A percentile compares a stretch with the other conserved stretches of the same genome.
Conservation (phyloP, 53 echinoderm and acorn worm species). For the Patiria pectinifera region DNA sequence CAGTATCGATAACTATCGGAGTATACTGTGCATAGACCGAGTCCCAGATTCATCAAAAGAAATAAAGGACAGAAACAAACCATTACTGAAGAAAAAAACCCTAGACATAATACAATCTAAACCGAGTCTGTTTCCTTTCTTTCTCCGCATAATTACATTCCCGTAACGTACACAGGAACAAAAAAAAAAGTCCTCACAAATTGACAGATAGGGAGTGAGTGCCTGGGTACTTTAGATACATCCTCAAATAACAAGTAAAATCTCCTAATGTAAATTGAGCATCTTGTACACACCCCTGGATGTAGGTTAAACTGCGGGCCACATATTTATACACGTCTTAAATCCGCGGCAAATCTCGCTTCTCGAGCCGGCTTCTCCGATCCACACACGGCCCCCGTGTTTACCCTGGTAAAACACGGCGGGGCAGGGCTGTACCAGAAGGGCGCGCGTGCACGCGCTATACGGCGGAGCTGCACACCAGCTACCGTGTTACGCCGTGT, state of each 20-base stretch:
- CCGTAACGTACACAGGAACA: neutral
- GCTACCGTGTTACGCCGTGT: conserved; percentile 50
- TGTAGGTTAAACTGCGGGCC: conserved; percentile 59
- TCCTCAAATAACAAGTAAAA: neutral
- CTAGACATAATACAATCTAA: neutral
- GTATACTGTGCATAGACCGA: neutral
- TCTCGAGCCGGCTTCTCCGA: neutral
- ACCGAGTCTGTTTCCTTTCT: neutral
- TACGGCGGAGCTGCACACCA: neutral
- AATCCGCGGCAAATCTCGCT: conserved; percentile 38
- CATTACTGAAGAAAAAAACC: neutral
- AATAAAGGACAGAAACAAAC: neutral
- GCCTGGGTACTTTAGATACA: neutral
- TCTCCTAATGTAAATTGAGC: conserved; percentile 21
- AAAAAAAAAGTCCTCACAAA: conserved; percentile 13
- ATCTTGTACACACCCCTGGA: conserved; percentile 24
- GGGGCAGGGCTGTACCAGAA: neutral
- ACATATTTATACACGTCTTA: conserved; percentile 66
- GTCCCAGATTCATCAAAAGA: neutral
- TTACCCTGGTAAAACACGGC: conserved; percentile 42
- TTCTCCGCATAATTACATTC: neutral
- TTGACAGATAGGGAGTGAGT: conserved; percentile 18
- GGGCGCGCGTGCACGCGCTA: conserved; percentile 34
- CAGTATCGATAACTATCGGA: no score
- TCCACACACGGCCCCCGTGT: conserved; percentile 12